Conservation (phyloP, 2,888 invertebrate genomes). For the Drosophila eohydei region DNA sequence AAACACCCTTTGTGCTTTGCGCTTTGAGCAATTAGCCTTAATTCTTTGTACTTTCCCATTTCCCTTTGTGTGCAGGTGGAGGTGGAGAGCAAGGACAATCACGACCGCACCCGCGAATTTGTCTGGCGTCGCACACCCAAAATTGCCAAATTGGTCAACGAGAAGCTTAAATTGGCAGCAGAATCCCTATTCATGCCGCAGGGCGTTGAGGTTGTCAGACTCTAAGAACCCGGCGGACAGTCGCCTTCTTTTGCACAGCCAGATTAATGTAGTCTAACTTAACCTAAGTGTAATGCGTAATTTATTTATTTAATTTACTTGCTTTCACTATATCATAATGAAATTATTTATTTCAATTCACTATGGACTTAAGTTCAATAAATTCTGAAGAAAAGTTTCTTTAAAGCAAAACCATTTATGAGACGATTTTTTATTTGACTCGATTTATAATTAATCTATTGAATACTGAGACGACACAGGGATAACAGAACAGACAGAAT, state of each 20-base stretch:
- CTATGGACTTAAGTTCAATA: neutral
- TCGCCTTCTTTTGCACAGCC: slow-evolving; percentile 31
- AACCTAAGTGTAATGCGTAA: slow-evolving; percentile 64
- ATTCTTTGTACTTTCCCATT: slow-evolving; percentile 11
- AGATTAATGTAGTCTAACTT: slow-evolving; percentile 43
- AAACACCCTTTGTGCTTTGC: neutral
- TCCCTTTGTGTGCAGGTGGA: slow-evolving; percentile 87
- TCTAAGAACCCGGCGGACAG: slow-evolving; percentile 58
- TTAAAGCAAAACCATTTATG: neutral
- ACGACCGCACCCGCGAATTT: slow-evolving; percentile 93
- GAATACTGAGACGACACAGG: neutral
- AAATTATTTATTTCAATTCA: slow-evolving; percentile 42
- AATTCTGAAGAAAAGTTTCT: neutral
- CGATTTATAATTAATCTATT: too few species aligned
- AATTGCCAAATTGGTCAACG: slow-evolving; percentile 93
- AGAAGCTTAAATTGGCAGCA: slow-evolving; percentile 88
- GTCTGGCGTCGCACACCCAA: slow-evolving; percentile 93
- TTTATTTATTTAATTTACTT: slow-evolving; percentile 77
- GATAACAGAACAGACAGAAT: neutral
- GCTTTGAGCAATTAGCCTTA: slow-evolving; percentile 59
- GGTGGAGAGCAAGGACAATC: slow-evolving; percentile 92
- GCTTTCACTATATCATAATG: slow-evolving; percentile 49
- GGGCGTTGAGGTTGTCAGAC: slow-evolving; percentile 83
- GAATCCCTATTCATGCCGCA: slow-evolving; percentile 83
- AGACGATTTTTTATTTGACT: neutral